These are phyloP conservation scores for Limnothrissa miodon DNA, from an alignment of 2,113 vertebrate genomes.

Conservation along the genomic window DNA sequence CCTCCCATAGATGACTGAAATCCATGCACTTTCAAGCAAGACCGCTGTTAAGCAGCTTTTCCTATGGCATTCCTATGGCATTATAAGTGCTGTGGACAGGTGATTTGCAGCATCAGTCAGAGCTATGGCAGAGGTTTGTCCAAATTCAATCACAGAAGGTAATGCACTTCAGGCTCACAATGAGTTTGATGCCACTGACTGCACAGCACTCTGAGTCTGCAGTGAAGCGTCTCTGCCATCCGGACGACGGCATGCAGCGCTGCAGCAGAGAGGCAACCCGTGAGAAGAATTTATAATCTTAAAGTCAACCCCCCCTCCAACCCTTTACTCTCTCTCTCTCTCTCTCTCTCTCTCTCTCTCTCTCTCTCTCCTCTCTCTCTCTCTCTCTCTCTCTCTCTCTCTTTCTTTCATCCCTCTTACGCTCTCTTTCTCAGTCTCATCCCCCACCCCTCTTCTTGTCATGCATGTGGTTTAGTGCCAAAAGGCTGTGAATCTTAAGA, in stretches of 20 bases:
- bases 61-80: background rate
- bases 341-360: background rate
- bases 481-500: conserved; percentile 11
- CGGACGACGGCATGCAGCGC: background rate
- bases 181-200: background rate
- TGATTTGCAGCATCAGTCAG: background rate
- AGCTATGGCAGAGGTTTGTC: background rate
- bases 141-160: background rate
- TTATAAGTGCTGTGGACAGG: background rate
- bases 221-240: background rate
- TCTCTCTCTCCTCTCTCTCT: background rate
- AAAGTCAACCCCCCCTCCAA: background rate
- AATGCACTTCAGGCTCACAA: background rate
- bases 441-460: background rate
- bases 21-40: background rate
- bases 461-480: conserved; percentile 1
- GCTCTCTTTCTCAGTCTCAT: background rate
- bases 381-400: background rate
- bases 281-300: conserved; percentile 16
- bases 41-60: background rate
- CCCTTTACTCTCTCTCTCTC: background rate
- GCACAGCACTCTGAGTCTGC: background rate
- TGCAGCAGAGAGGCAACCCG: conserved; percentile 2
- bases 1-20: background rate
- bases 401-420: background rate